A percentile compares a stretch with the other conserved stretches of the same genome.
Evolutionary conservation across 53 echinoderm and acorn worm species (phyloP).

Genomic region (Arbacia lixula): DNA sequence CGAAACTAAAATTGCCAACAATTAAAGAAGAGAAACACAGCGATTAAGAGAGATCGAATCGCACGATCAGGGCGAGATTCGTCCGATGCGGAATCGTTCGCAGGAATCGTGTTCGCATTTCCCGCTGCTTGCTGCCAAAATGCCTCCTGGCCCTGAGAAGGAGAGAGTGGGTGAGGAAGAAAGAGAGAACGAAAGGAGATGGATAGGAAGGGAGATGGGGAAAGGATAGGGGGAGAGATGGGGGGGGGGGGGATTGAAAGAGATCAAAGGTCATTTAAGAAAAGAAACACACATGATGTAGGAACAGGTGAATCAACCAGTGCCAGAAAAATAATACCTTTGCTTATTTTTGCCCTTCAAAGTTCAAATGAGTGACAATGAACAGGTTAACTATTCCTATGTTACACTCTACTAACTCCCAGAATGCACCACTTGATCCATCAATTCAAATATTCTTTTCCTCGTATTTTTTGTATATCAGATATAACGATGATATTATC

Average conservation of each 20-base stretch:
- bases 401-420: no score
- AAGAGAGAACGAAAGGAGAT: neutral
- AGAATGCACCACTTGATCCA: no score
- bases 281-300: no score
- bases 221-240: neutral
- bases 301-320: no score
- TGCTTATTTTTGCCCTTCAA: no score
- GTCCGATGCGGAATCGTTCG: neutral
- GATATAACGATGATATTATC: no score
- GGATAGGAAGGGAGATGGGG: neutral
- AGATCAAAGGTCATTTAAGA: no score
- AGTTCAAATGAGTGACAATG: no score
- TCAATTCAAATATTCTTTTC: no score
- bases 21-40: conserved; percentile 23
- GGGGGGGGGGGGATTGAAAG: neutral
- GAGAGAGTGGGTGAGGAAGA: neutral
- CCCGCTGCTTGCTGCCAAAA: neutral
- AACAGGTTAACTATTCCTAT: no score
- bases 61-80: conserved; percentile 28
- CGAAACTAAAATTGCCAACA: conserved; percentile 37
- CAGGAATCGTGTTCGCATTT: conserved; percentile 19
- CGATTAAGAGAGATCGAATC: conserved; percentile 51
- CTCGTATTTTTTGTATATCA: no score
- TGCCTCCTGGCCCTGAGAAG: neutral
- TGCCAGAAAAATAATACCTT: no score